These are phyloP conservation scores for Panagrolaimus sp. DNA, from an alignment of 1,140 invertebrate species.

Conservation along the genomic window DNA sequence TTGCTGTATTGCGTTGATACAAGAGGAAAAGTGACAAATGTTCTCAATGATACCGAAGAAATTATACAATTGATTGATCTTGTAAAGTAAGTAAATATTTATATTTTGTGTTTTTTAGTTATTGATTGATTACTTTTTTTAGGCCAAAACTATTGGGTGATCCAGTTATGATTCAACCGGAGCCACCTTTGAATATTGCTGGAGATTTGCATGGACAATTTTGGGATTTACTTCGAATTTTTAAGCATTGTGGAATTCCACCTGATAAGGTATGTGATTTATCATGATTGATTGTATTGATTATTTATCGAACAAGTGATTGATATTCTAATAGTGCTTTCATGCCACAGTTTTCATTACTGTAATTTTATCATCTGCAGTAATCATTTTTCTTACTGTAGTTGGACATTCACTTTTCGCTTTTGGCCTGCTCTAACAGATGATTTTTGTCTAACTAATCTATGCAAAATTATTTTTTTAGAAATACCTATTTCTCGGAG, in stretches of 20 bases:
- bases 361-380: no score
- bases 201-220: slow-evolving; percentile 38
- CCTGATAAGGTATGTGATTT: neutral
- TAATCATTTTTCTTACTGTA: no score
- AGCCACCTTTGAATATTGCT: slow-evolving; percentile 77
- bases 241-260: neutral
- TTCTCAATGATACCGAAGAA: neutral
- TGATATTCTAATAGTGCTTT: no score
- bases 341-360: no score
- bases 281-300: no score
- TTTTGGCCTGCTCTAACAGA: no score
- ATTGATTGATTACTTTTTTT: neutral
- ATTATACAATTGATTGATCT: neutral
- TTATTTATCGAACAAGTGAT: no score
- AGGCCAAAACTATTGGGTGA: neutral
- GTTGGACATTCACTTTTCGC: no score
- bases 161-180: neutral
- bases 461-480: neutral
- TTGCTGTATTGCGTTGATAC: slow-evolving; percentile 2
- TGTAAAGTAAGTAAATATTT: slow-evolving; percentile 2
- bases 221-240: slow-evolving; percentile 14
- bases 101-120: neutral
- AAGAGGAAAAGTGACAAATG: slow-evolving; percentile 5
- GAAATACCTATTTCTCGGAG: slow-evolving; percentile 94
- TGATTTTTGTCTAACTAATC: no score